Evolutionary conservation across 2,113 vertebrate genomes (phyloP), one percentile per base, ranked within the genome.

Genomic region (Macroglossus sobrinus): DNA sequence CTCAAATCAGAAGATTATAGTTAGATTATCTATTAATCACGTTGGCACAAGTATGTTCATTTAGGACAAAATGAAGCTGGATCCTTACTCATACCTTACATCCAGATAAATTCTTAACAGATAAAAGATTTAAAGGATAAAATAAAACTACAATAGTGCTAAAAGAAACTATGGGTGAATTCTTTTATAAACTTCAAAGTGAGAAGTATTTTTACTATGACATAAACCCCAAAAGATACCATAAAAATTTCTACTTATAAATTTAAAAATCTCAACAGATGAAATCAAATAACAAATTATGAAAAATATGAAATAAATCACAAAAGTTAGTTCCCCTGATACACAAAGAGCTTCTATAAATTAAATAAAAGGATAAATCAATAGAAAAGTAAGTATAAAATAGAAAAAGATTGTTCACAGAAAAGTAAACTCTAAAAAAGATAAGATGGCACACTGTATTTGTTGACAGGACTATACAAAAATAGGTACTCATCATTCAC

Each of bases 91-190:
- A 93, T 16, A 64, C 10, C 2, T 71, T 72, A n/a, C 19, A 86
- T 7, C 40, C 69, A 28, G 22, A 89, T 30, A 96, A 74, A 94
- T 76, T 94, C 38, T 69, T 89, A 95, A 91, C 0, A 91, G 8
- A 94, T 61, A 24, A 74, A 64, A 72, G 55, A 72, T 84, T 68
- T 90, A 79, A 81, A 93, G 47, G 30, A 87, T 28, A 95, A 92
- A 55, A 68, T 59, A 89, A 91, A 89, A 87, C 4, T 57, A 14
- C 14, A 57, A 59, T 5, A 53, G 15, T 24, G 81, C 26, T 69
- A 30, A 16, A 47, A 61, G 28, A 35, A 75, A 90, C 21, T 43
- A 47, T 2, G 2, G 9, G 19, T 72, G 18, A 68, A 80, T 59
- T 87, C 6, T 50, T 90, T 95, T 2, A 94, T 63, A 57, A 90